Percentiles rank a stretch among this genome's conserved stretches.
These are phyloP conservation scores for Sthenelais limicola DNA, from an alignment of 2,888 invertebrate genomes.

Conservation along the genomic window DNA sequence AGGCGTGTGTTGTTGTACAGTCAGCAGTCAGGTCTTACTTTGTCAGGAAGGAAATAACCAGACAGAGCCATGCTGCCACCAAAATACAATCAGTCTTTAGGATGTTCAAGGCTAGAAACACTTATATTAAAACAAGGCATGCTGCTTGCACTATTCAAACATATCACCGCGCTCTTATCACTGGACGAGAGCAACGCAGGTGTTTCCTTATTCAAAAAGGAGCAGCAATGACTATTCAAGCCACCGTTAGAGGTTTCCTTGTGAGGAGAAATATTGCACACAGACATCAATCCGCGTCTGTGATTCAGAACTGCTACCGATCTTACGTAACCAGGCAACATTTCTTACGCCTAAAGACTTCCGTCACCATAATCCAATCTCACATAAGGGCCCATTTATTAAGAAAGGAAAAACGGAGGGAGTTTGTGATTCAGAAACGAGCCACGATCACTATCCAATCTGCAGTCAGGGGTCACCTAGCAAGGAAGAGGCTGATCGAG, in stretches of 20 bases:
- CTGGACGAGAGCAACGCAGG: no score
- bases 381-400: neutral
- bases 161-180: neutral
- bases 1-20: constrained; percentile 31
- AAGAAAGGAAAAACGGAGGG: constrained; percentile 4
- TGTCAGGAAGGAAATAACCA: neutral
- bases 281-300: neutral
- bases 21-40: constrained; percentile 14
- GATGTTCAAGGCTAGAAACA: neutral
- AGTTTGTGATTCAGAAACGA: constrained; percentile 27
- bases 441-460: constrained; percentile 36
- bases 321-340: neutral
- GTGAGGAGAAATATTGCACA: neutral
- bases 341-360: neutral
- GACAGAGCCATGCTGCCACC: neutral
- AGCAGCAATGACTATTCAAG: neutral
- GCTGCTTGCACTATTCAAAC: constrained; percentile 3
- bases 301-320: constrained; percentile 7
- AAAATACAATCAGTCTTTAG: neutral
- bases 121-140: neutral
- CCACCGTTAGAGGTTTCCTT: neutral
- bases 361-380: neutral
- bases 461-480: constrained; percentile 3
- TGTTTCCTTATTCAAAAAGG: neutral
- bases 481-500: neutral